These are phyloP conservation scores for Limonius californicus DNA, from an alignment of 1,140 invertebrate genomes.

Conservation along the genomic window DNA sequence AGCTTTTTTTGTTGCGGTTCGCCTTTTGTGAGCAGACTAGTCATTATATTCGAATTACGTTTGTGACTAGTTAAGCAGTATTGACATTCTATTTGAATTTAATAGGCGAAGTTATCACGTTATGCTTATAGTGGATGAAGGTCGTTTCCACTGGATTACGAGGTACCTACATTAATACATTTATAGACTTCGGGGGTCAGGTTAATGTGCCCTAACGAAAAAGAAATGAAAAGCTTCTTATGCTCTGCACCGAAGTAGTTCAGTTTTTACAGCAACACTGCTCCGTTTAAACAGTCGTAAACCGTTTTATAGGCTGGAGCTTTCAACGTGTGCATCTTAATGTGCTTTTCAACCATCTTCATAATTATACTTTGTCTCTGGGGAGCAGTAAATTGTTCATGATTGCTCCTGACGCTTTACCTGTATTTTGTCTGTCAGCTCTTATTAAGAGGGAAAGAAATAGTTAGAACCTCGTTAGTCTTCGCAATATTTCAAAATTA, in stretches of 20 bases:
- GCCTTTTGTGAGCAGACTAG: not conserved
- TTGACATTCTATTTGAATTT: not conserved
- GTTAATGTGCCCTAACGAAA: conserved; percentile 3
- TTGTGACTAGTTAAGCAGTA: conserved; percentile 2
- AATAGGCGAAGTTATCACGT: not conserved
- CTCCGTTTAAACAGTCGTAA: conserved; percentile 42
- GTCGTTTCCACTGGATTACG: not conserved
- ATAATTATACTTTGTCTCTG: conserved; percentile 40
- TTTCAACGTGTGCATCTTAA: conserved; percentile 43
- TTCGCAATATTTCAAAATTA: not conserved
- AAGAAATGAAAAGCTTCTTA: conserved; percentile 12
- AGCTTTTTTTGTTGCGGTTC: not conserved
- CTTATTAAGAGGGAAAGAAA: no score
- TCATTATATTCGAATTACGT: not conserved
- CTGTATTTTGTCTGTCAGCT: not conserved
- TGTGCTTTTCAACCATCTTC: conserved; percentile 38
- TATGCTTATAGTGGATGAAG: not conserved
- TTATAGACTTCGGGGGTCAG: not conserved
- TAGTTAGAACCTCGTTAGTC: no score
- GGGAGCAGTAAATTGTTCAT: conserved; percentile 36
- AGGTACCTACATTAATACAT: conserved; percentile 5
- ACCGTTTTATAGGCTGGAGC: conserved; percentile 42
- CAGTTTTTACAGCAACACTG: conserved; percentile 25
- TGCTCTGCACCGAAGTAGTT: conserved; percentile 12
- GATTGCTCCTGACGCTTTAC: conserved; percentile 14